phyloP scores from a whole-genome alignment of 2,113 vertebrate species.

The Cavia porcellus region DNA sequence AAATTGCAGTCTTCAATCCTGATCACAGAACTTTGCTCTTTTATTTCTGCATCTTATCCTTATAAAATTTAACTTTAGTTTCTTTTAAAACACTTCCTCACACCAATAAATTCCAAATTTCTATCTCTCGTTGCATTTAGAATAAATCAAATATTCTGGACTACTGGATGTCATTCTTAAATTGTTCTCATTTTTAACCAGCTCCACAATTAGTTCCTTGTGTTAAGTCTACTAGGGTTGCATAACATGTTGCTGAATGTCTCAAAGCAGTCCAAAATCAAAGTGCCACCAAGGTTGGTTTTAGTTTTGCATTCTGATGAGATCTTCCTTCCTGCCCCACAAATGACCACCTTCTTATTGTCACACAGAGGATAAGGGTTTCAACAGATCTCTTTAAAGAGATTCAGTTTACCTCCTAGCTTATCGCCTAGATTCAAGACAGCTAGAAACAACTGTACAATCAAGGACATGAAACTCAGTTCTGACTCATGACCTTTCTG shows the following conservation, averaged over 20 bases:
- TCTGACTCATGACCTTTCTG: neutral
- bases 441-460: neutral
- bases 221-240: neutral
- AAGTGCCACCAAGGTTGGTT: neutral
- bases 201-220: neutral
- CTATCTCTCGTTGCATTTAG: neutral
- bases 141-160: neutral
- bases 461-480: neutral
- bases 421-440: neutral
- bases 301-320: neutral
- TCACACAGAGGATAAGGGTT: neutral
- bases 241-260: neutral
- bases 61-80: slow-evolving; percentile 11
- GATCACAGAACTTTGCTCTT: neutral
- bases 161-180: neutral
- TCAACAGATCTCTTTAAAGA: neutral
- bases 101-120: neutral
- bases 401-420: neutral
- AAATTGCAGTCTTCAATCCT: neutral
- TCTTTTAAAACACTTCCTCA: neutral
- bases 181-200: neutral
- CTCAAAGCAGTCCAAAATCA: neutral
- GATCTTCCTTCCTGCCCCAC: neutral
- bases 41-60: neutral
- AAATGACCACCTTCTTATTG: neutral